phyloP scores from a whole-genome alignment of 1,140 invertebrate genomes.

The Drosophila repletoides region DNA sequence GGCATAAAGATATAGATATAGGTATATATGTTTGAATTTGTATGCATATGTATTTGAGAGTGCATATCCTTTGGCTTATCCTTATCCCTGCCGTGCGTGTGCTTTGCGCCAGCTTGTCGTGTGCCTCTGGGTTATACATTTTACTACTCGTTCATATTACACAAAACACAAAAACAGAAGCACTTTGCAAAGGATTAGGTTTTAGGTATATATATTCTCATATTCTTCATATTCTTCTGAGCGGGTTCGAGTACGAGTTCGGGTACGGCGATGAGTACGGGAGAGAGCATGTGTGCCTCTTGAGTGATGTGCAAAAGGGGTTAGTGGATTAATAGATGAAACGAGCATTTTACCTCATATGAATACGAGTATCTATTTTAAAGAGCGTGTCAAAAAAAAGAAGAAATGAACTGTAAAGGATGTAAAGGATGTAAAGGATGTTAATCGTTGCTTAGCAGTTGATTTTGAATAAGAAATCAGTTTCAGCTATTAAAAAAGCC shows the following conservation, averaged over 20 bases:
- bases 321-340: conserved; percentile 54
- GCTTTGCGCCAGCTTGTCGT: conserved; percentile 32
- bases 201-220: conserved; percentile 38
- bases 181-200: conserved; percentile 67
- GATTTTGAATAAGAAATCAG: neutral
- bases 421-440: no score
- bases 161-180: conserved; percentile 54
- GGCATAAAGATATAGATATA: conserved; percentile 17
- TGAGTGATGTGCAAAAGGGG: conserved; percentile 17
- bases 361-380: conserved; percentile 8
- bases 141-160: conserved; percentile 58
- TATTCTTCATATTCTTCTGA: no score
- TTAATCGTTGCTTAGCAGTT: no score
- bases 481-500: neutral
- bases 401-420: no score
- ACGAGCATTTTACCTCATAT: conserved; percentile 2
- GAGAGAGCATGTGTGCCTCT: no score
- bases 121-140: conserved; percentile 56
- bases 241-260: no score
- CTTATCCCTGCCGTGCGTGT: conserved; percentile 55
- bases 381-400: neutral
- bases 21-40: neutral
- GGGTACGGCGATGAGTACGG: no score
- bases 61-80: conserved; percentile 64
- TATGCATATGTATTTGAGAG: neutral